Conservation (phyloP, 2,888 invertebrate genomes). For the Myathropa florea region DNA sequence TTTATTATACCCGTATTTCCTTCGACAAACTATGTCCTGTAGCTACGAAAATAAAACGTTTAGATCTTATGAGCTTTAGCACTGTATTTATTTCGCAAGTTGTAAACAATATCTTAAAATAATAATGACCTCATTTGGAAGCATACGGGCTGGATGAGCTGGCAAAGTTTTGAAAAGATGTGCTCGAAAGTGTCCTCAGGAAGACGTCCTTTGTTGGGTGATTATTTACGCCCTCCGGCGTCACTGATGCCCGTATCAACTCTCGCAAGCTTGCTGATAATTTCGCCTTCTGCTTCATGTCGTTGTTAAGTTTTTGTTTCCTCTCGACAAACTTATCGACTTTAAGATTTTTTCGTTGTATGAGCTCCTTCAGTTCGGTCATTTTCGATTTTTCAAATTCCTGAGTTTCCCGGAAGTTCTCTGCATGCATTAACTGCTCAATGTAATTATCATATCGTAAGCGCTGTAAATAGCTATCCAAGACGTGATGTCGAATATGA, state of each 20-base stretch:
- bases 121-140: slow-evolving; percentile 11
- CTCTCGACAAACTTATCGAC: slow-evolving; percentile 77
- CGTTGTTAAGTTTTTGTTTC: slow-evolving; percentile 75
- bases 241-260: slow-evolving; percentile 79
- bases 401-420: slow-evolving; percentile 78
- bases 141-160: neutral
- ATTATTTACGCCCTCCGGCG: slow-evolving; percentile 75
- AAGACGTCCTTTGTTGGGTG: slow-evolving; percentile 44
- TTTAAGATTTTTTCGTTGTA: slow-evolving; percentile 76
- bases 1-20: too few species aligned
- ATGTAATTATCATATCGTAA: slow-evolving; percentile 78
- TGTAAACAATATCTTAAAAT: neutral
- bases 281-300: slow-evolving; percentile 78
- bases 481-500: slow-evolving; percentile 75
- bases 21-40: too few species aligned
- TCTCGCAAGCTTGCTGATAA: slow-evolving; percentile 79
- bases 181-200: slow-evolving; percentile 45
- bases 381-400: slow-evolving; percentile 75
- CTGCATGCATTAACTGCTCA: slow-evolving; percentile 78
- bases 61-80: neutral
- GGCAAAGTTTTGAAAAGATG: slow-evolving; percentile 38
- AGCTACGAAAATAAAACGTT: neutral
- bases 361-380: slow-evolving; percentile 76
- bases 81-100: neutral
- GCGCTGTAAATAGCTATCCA: slow-evolving; percentile 77